Evolutionary conservation across 1,140 invertebrate species (phyloP), one percentile per base, ranked within the genome.

Genomic region (Drosophila mayri): DNA sequence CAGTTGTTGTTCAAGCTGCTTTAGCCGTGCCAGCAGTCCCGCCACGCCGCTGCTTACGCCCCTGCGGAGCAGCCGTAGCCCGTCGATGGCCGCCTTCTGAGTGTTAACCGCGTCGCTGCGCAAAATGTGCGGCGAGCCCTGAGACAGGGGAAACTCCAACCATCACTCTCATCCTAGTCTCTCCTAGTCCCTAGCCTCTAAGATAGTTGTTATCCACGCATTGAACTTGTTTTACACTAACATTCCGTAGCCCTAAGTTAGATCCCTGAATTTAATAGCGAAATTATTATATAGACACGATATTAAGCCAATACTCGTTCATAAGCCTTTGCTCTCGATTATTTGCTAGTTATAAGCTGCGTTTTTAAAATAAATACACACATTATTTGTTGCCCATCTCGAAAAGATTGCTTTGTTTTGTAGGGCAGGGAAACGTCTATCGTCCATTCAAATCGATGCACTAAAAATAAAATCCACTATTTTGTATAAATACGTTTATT

Each of bases 1-100:
- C 43, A 95, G 95, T 54, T 94, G 95, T 85, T 95, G 95, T 84
- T 95, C 94, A 70, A 95, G 95, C 84, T 95, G 95, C 85, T 94
- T 94, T 63, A 92, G 91, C 38, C 86, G 90, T 10, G 78, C 46
- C 59, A 93, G 92, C 63, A 87, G 91, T 10, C 92, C 91, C 10
- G 73, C 67, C 44, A 79, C 92, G 12, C 86, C 84, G 30, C 38
- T 81, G 14, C 76, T 81, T 55, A 75, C 90, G 32, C 75, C 79
- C 6, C 18, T 87, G 74, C 77, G 78, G 28, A 52, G 82, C 28
- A 88, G 91, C 61, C 88, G 86, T 6, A 92, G 91, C 73, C 91
- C 91, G 0, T 92, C 91, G 50, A 54, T 80, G 44, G 70, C 77
- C 30, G 81, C 87, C 54, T 91, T 90, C 52, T 90, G 85, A 90